phyloP scores from a whole-genome alignment of 2,888 invertebrate genomes.

The Anodontia alba region DNA sequence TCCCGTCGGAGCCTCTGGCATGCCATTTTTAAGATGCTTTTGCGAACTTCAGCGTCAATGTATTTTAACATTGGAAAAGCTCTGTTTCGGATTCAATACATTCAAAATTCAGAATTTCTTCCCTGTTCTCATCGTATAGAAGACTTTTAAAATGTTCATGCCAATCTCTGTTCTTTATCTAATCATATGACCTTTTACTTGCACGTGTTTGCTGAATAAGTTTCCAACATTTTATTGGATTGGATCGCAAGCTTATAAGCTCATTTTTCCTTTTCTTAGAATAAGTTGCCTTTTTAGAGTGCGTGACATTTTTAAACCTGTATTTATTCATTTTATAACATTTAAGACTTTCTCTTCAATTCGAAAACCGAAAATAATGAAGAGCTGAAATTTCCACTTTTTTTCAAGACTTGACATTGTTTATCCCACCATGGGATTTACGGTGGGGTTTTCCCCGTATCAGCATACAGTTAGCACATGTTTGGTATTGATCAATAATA shows the following conservation, averaged over 20 bases:
- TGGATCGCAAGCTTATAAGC: not conserved
- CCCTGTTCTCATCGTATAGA: not conserved
- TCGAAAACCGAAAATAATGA: no score
- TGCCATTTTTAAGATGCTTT: not conserved
- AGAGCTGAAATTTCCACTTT: no score
- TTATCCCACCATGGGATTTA: no score
- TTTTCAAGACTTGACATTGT: no score
- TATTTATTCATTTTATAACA: not conserved
- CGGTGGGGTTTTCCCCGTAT: no score
- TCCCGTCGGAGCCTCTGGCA: not conserved
- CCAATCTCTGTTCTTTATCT: not conserved
- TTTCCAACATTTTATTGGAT: not conserved
- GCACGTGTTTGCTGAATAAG: not conserved
- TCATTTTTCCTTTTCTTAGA: not conserved
- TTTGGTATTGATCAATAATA: no score
- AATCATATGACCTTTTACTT: not conserved
- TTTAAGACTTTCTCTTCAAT: no score
- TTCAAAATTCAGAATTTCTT: not conserved
- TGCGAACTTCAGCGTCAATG: not conserved
- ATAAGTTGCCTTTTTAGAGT: not conserved
- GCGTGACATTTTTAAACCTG: not conserved
- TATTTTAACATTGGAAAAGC: not conserved
- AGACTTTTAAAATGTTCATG: not conserved
- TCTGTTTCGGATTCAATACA: not conserved
- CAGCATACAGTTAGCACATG: no score